phyloP scores from a whole-genome alignment of 2,888 invertebrate species.

The Clunio marinus region DNA sequence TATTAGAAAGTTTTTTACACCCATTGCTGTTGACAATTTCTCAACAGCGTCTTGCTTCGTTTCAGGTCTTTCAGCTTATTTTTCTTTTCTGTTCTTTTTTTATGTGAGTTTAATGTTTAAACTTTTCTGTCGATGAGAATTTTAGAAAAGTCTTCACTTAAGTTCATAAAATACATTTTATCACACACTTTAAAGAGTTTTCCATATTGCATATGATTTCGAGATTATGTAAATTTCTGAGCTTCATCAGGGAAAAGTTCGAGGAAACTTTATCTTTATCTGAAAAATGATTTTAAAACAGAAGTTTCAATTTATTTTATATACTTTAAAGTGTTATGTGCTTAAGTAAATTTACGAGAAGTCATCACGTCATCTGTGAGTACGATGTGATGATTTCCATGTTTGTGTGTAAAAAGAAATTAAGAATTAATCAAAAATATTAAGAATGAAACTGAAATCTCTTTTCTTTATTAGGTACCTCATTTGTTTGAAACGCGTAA shows the following conservation, averaged over 20 bases:
- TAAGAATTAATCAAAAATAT: too few species aligned
- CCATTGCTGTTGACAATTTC: conserved; percentile 26
- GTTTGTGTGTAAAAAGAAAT: too few species aligned
- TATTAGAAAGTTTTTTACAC: conserved; percentile 34
- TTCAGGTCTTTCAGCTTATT: too few species aligned
- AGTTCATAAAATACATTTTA: conserved; percentile 19
- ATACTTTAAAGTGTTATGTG: too few species aligned
- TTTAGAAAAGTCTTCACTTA: conserved; percentile 11
- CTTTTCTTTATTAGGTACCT: too few species aligned
- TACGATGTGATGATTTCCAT: too few species aligned
- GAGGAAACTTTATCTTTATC: conserved; percentile 12
- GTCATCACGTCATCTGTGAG: too few species aligned
- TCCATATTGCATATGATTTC: conserved; percentile 1
- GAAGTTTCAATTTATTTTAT: too few species aligned
- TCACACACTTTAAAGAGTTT: conserved; percentile 17
- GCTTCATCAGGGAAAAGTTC: conserved; percentile 2
- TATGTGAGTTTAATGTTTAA: conserved; percentile 5
- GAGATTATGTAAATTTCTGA: conserved; percentile 18
- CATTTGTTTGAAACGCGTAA: too few species aligned
- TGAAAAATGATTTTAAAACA: too few species aligned
- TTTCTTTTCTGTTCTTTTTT: background rate
- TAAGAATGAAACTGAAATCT: too few species aligned
- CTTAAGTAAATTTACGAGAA: too few species aligned
- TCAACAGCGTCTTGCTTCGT: background rate
- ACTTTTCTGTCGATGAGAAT: conserved; percentile 14